Evolutionary conservation across 2,888 invertebrate species (phyloP).

Genomic region (Ceramica pisi): DNA sequence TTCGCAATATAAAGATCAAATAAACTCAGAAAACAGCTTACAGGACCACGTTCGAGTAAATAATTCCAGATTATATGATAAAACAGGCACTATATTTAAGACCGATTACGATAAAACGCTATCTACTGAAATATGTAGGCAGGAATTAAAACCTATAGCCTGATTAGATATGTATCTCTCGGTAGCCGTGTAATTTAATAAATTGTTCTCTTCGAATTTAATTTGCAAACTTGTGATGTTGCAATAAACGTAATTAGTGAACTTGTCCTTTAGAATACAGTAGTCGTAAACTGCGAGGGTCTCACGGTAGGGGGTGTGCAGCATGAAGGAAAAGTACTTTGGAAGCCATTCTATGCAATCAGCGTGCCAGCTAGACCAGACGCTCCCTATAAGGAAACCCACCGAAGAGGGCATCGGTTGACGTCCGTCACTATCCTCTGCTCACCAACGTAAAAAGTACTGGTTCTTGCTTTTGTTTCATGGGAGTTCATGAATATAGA

Average conservation of each 20-base stretch:
- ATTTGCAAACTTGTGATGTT: conserved; percentile 29
- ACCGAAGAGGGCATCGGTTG: conserved; percentile 53
- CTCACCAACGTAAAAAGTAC: conserved; percentile 56
- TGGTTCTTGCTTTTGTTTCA: conserved; percentile 47
- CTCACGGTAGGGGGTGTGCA: conserved; percentile 52
- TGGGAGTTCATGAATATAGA: conserved; percentile 55
- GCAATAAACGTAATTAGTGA: conserved; percentile 37
- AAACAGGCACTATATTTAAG: conserved; percentile 25
- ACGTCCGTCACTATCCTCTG: conserved; percentile 60
- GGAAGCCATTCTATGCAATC: conserved; percentile 70
- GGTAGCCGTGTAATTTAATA: conserved; percentile 32
- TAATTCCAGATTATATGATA: conserved; percentile 28
- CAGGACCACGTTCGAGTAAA: background rate
- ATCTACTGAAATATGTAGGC: conserved; percentile 15
- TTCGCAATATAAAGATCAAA: background rate
- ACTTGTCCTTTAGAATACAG: conserved; percentile 5
- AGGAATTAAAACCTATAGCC: conserved; percentile 34
- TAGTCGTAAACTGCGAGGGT: conserved; percentile 32
- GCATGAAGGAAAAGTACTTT: conserved; percentile 61
- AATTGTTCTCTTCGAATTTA: conserved; percentile 20
- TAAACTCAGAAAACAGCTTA: conserved; percentile 6
- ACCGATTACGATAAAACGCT: conserved; percentile 34
- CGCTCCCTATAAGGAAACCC: conserved; percentile 73
- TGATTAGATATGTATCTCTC: conserved; percentile 43
- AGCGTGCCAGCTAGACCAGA: conserved; percentile 64